Conservation (phyloP, 1,140 invertebrate species). For the Camponotus vicinus region DNA sequence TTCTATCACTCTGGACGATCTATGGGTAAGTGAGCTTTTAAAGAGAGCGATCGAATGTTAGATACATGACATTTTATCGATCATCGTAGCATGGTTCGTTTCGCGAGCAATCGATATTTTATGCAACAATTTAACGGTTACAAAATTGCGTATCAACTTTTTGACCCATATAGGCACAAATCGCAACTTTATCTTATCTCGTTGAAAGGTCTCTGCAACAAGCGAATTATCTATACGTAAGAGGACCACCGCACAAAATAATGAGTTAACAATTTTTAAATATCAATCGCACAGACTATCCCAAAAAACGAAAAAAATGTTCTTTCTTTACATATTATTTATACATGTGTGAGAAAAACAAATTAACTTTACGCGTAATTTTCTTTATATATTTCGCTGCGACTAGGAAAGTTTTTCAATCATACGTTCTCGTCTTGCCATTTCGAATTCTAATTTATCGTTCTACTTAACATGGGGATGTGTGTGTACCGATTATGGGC, state of each 20-base stretch:
- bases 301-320: background rate
- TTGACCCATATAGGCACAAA: constrained; percentile 47
- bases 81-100: background rate
- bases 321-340: too few species aligned
- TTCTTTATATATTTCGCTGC: background rate
- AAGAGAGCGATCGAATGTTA: background rate
- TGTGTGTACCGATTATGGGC: background rate
- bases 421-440: background rate
- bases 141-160: constrained; percentile 32
- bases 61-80: background rate
- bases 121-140: background rate
- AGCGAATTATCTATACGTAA: constrained; percentile 20
- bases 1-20: constrained; percentile 93
- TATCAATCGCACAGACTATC: background rate
- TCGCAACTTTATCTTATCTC: constrained; percentile 57
- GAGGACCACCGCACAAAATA: background rate
- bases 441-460: background rate
- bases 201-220: constrained; percentile 1
- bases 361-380: background rate
- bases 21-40: constrained; percentile 91
- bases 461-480: background rate
- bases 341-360: background rate
- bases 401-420: background rate
- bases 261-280: background rate
- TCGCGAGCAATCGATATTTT: background rate